Percentiles rank a stretch among this genome's conserved stretches.
These are phyloP conservation scores for Fopius arisanus DNA, from an alignment of 1,140 invertebrate genomes.

Conservation along the genomic window DNA sequence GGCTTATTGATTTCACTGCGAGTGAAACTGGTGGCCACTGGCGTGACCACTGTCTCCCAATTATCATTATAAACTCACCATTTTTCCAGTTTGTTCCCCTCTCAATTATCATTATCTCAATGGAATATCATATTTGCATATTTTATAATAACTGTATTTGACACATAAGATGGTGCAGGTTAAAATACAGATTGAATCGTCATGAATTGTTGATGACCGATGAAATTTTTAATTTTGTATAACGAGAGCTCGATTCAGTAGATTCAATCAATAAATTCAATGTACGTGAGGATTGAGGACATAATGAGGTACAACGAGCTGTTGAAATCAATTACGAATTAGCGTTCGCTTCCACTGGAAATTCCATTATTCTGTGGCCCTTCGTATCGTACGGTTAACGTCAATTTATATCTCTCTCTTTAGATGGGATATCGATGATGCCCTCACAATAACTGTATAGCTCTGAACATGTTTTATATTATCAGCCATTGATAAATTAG, in stretches of 20 bases:
- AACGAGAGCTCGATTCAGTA: not conserved
- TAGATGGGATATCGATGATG: conserved; percentile 3
- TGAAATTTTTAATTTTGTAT: not conserved
- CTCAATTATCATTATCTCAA: not conserved
- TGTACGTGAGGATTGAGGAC: not conserved
- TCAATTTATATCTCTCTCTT: not conserved
- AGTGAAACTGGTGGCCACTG: not conserved
- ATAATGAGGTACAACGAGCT: conserved; percentile 20
- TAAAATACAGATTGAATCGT: not conserved
- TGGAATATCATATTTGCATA: too few species aligned
- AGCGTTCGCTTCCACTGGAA: conserved; percentile 14
- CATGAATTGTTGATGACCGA: not conserved
- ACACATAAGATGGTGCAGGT: too few species aligned
- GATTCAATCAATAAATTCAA: not conserved
- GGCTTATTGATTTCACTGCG: conserved; percentile 54
- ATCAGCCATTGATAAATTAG: conserved; percentile 1
- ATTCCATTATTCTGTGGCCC: conserved; percentile 14
- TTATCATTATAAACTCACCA: not conserved
- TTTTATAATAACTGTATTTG: too few species aligned
- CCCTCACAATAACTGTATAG: not conserved
- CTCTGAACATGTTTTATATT: not conserved
- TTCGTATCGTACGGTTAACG: not conserved
- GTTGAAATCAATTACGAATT: conserved; percentile 27
- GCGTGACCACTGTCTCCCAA: too few species aligned
- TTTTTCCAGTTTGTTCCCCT: not conserved